A percentile compares a stretch with the other conserved stretches of the same genome.
Conservation (phyloP, 2,113 vertebrate genomes). For the Malurus alboscapulatus region DNA sequence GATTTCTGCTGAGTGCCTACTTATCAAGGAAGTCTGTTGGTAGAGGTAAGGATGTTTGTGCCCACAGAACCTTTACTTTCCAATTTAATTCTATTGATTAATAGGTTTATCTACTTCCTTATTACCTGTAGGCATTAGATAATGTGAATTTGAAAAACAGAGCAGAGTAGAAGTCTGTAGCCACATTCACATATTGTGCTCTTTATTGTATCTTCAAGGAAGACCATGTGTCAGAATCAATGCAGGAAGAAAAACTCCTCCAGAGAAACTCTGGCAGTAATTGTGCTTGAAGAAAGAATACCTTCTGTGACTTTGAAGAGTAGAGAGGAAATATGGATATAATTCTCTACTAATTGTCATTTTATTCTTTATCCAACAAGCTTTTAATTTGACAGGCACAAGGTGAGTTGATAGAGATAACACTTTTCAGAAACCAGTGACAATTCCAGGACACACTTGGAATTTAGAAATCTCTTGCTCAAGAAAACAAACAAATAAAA, state of each 20-base stretch:
- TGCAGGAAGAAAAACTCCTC: background rate
- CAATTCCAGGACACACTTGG: background rate
- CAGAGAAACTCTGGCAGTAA: background rate
- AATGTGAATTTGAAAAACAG: conserved; percentile 11
- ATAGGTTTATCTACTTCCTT: conserved; percentile 45
- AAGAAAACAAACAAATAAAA: background rate
- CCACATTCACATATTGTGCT: background rate
- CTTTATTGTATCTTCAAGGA: background rate
- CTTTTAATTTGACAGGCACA: background rate
- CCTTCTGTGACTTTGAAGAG: background rate
- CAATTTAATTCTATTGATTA: conserved; percentile 48
- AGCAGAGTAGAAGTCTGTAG: background rate
- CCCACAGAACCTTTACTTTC: conserved; percentile 16
- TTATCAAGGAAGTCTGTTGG: background rate
- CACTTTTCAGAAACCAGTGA: background rate
- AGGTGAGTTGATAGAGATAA: background rate
- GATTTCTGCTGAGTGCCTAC: background rate
- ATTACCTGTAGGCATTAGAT: conserved; percentile 15
- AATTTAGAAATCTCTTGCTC: background rate
- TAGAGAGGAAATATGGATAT: background rate
- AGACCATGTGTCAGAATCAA: background rate
- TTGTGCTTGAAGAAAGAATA: background rate
- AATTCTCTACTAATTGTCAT: background rate
- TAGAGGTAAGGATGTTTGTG: conserved; percentile 22
- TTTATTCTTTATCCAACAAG: background rate